phyloP scores from a whole-genome alignment of 2,888 invertebrate species.

The Lamellibrachia columna region DNA sequence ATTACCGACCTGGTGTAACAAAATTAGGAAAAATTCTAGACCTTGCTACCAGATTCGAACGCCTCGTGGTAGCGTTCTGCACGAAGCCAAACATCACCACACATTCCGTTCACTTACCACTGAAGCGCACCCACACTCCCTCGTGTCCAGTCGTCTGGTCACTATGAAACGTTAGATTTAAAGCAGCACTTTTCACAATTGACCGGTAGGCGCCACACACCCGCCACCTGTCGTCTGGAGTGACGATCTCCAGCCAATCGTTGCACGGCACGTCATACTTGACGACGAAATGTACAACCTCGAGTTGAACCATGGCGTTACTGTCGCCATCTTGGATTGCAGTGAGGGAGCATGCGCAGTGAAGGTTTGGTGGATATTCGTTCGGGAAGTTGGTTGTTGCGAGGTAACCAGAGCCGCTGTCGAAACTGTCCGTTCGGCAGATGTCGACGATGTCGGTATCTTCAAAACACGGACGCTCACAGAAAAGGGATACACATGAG shows the following conservation, averaged over 20 bases:
- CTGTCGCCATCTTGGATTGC: constrained; percentile 20
- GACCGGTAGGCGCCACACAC: constrained; percentile 40
- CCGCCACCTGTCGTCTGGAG: constrained; percentile 30
- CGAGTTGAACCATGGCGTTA: constrained; percentile 26
- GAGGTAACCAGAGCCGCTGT: constrained; percentile 49
- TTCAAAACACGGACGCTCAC: constrained; percentile 38
- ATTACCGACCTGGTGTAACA: too few species aligned
- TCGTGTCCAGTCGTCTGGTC: constrained; percentile 37
- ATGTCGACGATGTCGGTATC: constrained; percentile 51
- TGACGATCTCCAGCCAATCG: constrained; percentile 38
- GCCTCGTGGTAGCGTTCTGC: too few species aligned
- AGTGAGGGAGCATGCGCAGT: constrained; percentile 35
- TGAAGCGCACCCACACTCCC: constrained; percentile 38
- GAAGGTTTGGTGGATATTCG: constrained; percentile 45
- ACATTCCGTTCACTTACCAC: constrained; percentile 29
- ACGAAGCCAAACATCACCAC: not conserved
- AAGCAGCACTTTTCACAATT: constrained; percentile 26
- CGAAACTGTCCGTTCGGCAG: constrained; percentile 42
- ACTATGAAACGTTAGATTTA: constrained; percentile 40
- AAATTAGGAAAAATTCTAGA: too few species aligned
- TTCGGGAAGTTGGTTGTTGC: constrained; percentile 57
- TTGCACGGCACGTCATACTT: constrained; percentile 39
- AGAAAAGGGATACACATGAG: too few species aligned
- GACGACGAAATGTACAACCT: constrained; percentile 39
- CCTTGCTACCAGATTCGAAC: too few species aligned